Conservation (phyloP, 2,888 invertebrate genomes). For the Sinotaia quadrata region DNA sequence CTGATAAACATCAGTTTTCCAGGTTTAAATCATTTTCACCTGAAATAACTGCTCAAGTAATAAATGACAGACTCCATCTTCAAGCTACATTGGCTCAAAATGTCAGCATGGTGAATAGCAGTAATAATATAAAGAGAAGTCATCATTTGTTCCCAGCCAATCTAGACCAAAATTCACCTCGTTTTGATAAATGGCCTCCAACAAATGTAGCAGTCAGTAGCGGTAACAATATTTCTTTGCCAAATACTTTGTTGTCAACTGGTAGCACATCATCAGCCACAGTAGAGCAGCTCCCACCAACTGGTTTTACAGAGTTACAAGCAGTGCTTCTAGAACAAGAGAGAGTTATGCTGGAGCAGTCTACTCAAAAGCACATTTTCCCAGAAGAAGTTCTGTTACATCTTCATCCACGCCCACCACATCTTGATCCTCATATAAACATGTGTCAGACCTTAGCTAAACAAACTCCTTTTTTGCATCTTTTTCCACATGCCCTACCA, state of each 20-base stretch:
- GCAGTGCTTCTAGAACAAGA: constrained; percentile 21
- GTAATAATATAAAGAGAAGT: constrained; percentile 21
- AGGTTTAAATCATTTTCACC: constrained; percentile 15
- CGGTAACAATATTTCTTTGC: constrained; percentile 1
- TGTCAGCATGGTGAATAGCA: constrained; percentile 20
- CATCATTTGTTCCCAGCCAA: constrained; percentile 15
- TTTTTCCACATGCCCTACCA: constrained; percentile 31
- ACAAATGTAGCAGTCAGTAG: background rate
- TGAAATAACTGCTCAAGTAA: constrained; percentile 20
- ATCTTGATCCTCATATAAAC: constrained; percentile 25
- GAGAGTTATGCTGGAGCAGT: constrained; percentile 11
- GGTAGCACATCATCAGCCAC: background rate
- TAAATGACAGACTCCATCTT: constrained; percentile 16
- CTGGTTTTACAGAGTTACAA: constrained; percentile 20
- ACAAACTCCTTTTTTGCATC: constrained; percentile 28
- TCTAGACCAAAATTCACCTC: constrained; percentile 13
- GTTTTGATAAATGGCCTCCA: constrained; percentile 23
- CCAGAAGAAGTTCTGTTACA: constrained; percentile 26
- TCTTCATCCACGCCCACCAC: constrained; percentile 10
- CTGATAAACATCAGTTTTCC: constrained; percentile 19
- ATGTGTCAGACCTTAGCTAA: constrained; percentile 31
- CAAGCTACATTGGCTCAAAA: constrained; percentile 24
- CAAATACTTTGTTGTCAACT: background rate
- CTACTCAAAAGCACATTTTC: constrained; percentile 10
- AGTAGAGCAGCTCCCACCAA: background rate